Base-by-base conservation (phyloP, 2,888 invertebrate genomes). In the Electrophaes corylata region DNA sequence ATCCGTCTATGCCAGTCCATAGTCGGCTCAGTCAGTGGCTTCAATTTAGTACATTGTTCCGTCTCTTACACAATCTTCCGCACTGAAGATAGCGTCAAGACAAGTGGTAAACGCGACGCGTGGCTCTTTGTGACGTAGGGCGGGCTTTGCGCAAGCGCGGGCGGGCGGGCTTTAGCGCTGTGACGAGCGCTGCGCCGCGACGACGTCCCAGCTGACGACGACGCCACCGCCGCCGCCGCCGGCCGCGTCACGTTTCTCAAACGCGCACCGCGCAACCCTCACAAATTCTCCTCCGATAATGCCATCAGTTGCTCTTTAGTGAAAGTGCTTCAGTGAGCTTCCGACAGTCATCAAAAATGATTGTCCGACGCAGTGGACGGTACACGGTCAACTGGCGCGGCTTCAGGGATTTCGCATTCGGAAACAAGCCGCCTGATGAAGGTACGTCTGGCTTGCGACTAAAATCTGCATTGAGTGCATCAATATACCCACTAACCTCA, bases 371-470 rank as follows among this genome's bases (percentile, higher is more conserved):
- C 70, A 89, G 91, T 78, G 92, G 92, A 67, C 87, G 92, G 35
- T 92, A 92, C 76, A 91, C 91, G 60, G 91, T 91, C 69, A 92
- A 91, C 78, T 91, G 91, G 88, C 83, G 92, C 69, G 92, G 92
- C 49, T 91, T 91, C 78, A 85, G 82, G 72, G 92, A 92, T 67
- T 88, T 88, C 70, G 76, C 88, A 41, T 80, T 88, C 66, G 88
- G 88, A 46, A 90, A 83, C 78, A 90, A 90, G 71, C 91, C 91
- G 58, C 90, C 89, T 20, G 91, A 91, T 66, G 91, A 90, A 84
- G 90, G 91, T 91, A 73, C 83, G 57, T 43, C 26, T 10, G 43
- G 16, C 10, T 63, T 57, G 57, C 33, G 45, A 56, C 39, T 57
- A 48, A 63, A 61, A 62, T 57, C 68, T 63, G 61, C 60, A 65